Percentiles rank a stretch among this genome's conserved stretches.
These are phyloP conservation scores for Saccopteryx leptura DNA, from an alignment of 2,113 vertebrate genomes.

Conservation along the genomic window DNA sequence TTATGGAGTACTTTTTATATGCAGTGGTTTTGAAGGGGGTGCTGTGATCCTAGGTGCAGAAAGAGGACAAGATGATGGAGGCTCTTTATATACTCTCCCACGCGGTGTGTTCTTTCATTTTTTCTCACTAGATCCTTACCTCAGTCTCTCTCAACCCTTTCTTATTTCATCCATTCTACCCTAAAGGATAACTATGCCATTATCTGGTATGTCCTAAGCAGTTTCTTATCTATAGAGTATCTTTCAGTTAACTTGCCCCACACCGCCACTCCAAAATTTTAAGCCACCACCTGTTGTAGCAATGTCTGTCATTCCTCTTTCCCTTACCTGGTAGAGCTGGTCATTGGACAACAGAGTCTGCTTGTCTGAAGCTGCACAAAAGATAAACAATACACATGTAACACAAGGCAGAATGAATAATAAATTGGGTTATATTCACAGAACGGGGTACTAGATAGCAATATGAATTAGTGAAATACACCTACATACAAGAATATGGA, in stretches of 20 bases:
- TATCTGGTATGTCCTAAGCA: not conserved
- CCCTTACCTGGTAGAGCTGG: conserved; percentile 83
- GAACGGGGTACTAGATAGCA: not conserved
- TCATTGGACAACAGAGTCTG: conserved; percentile 82
- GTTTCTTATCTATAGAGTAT: not conserved
- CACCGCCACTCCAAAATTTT: not conserved
- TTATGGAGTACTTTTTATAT: conserved; percentile 21
- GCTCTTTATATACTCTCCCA: not conserved
- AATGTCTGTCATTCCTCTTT: not conserved
- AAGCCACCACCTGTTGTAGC: not conserved
- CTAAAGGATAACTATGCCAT: not conserved
- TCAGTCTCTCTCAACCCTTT: not conserved
- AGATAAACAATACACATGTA: not conserved
- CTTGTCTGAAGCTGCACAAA: conserved; percentile 82
- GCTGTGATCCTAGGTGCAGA: not conserved
- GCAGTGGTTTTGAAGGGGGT: conserved; percentile 11
- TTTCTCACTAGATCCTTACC: conserved; percentile 20
- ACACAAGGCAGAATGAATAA: not conserved
- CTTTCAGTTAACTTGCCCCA: not conserved
- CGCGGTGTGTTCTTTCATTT: not conserved
- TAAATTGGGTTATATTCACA: not conserved
- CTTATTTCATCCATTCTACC: conserved; percentile 21
- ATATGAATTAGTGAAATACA: not conserved
- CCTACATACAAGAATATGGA: not conserved
- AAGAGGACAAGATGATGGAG: not conserved